Percentiles rank a stretch among this genome's conserved stretches.
phyloP scores from a whole-genome alignment of 2,797 vertebrate genomes.

The Lagodon rhomboides region DNA sequence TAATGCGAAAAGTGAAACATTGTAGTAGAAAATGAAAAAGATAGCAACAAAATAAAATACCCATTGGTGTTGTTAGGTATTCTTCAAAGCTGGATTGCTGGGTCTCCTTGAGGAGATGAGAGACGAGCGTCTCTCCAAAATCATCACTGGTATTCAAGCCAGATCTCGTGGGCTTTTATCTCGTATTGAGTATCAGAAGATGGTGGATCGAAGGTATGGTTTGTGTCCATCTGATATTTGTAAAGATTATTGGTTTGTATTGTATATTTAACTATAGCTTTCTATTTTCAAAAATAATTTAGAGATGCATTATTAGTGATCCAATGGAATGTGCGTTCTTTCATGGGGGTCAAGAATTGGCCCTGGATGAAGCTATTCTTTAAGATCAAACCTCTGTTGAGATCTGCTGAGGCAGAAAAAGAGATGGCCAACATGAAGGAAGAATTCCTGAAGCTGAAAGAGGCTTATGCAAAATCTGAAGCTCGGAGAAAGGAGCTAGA shows the following conservation, averaged over 20 bases:
- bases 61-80: slow-evolving; percentile 82
- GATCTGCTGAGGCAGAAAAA: slow-evolving; percentile 91
- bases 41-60: background rate
- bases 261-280: background rate
- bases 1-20: background rate
- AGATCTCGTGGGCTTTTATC: slow-evolving; percentile 88
- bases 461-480: slow-evolving; percentile 86
- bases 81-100: slow-evolving; percentile 92
- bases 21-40: background rate
- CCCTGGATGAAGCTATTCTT: slow-evolving; percentile 96
- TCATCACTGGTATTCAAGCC: slow-evolving; percentile 91
- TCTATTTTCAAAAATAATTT: slow-evolving; percentile 4
- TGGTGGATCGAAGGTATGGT: slow-evolving; percentile 89
- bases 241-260: background rate
- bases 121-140: slow-evolving; percentile 90
- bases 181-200: slow-evolving; percentile 88
- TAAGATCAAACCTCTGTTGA: slow-evolving; percentile 93
- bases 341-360: slow-evolving; percentile 96
- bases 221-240: background rate
- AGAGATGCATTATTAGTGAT: slow-evolving; percentile 88
- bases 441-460: slow-evolving; percentile 85
- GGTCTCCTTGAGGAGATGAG: slow-evolving; percentile 92
- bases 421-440: slow-evolving; percentile 90
- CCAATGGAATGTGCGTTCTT: slow-evolving; percentile 92
- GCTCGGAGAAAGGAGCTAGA: slow-evolving; percentile 85